Evolutionary conservation across 53 echinoderm and acorn worm species (phyloP), one percentile per base, ranked within the genome.

Genomic region (Holothuria scabra): DNA sequence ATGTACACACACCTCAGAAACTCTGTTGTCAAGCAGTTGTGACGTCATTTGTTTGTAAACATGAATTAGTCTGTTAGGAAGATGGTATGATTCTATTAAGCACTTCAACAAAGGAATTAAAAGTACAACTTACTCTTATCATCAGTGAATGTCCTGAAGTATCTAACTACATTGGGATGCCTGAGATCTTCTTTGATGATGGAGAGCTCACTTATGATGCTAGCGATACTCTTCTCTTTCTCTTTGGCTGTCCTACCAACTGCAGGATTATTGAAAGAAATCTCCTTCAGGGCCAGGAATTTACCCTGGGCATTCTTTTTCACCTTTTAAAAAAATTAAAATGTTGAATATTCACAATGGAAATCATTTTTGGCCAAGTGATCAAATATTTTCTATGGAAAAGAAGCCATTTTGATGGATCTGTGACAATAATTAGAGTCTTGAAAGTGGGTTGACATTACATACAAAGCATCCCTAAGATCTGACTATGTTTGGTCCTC

Each of bases 251-350:
- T 94, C 82, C 90, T 88, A 18, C 97, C 97, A 1, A 94, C 87
- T 0, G 92, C 92, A 4, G 97, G 97, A 80, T 97, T 97, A 87
- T 89, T 91, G 87, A 88, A 93, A 0, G 88, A 85, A 81, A 97
- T 97, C 91, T 97, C 97, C 84, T 97, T 97, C 66, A 97, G 89
- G 11, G 97, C 97, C 32, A 97, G 59, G 85, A 97, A 97, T 35
- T 90, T 90, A 59, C 94, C 94, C 3, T 92, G 87, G 0, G 88
- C 87, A 62, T 92, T 94, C 82, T 97, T 97, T 87, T 91, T 97
- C 13, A 97, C 97, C 94, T 97, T 85, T 24, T 5, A 18, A 18
- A 1, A 52, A 14, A 21, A 64, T 21, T 26, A 64, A 64, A 1
- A 64, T 3, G 23, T 28, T 13, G 68, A 66, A 59, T 59, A 31